Evolutionary conservation across 2,888 invertebrate genomes (phyloP), one percentile per base, ranked within the genome.

Genomic region (Nasonia oneida): DNA sequence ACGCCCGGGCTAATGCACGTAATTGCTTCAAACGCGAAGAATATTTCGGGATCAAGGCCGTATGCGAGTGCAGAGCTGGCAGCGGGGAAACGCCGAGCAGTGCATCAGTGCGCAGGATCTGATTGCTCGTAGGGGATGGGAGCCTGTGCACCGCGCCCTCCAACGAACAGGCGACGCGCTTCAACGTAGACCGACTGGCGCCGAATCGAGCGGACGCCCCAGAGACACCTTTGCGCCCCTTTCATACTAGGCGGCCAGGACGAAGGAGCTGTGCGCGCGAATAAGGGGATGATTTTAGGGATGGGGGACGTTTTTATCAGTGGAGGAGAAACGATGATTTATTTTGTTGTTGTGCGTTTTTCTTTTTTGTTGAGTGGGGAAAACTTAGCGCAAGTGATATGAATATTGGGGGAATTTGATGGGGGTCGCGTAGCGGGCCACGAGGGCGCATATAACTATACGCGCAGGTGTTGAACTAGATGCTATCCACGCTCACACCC

Each of bases 21-120:
- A 92, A 93, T 93, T 92, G 92, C 92, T 91, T 92, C 92, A 93
- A 93, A 93, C 92, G 92, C 89, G 90, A 90, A 92, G 92, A 92
- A 92, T 92, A 92, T 92, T 92, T 92, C 91, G 90, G 90, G 89
- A 92, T 89, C 91, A 92, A 91, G 92, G 88, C 67, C 84, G 85
- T 90, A 92, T 90, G 89, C 82, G 47, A 81, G 47, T 18, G 18
- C 71, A 88, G 86, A 91, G 90, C 90, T 91, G 70, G 82, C 82
- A 3, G n/a, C 6, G n/a, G 37, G 8, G 50, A 15, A 37, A 15
- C 33, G 10, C 4, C 14, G 4, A 37, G 37, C 37, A 29, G 29
- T 37, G 47, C 29, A 50, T n/a, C 50, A 29, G 50, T 14, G 39
- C 23, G 47, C 8, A 23, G 71, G 23, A 23, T 33, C 42, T 2